These are phyloP conservation scores for Drosophila nigritarsus DNA, from an alignment of 2,888 invertebrate species.

Conservation along the genomic window DNA sequence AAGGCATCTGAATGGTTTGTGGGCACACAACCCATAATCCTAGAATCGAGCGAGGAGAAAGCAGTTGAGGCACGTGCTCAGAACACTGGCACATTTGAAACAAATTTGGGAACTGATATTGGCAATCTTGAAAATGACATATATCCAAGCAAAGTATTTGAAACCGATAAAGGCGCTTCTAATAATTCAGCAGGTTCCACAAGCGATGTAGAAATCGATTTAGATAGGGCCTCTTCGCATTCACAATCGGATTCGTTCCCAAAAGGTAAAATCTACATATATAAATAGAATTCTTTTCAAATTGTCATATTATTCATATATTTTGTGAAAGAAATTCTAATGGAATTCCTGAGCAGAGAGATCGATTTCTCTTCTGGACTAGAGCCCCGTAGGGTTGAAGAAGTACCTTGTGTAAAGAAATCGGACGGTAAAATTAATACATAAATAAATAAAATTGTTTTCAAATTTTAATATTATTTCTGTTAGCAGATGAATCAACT, in stretches of 20 bases:
- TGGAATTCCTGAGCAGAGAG: conserved; percentile 46
- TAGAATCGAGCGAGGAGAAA: conserved; percentile 33
- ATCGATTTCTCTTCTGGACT: conserved; percentile 33
- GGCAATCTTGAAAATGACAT: conserved; percentile 49
- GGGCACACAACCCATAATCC: conserved; percentile 53
- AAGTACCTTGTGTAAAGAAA: conserved; percentile 62
- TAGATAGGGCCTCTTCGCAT: conserved; percentile 22
- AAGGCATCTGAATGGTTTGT: conserved; percentile 50
- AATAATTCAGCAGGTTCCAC: conserved; percentile 66
- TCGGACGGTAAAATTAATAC: neutral
- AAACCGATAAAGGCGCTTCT: conserved; percentile 55
- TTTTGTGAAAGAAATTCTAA: conserved; percentile 15
- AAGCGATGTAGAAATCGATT: conserved; percentile 22
- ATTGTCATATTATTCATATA: neutral
- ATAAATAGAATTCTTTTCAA: neutral
- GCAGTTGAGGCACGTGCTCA: conserved; percentile 46
- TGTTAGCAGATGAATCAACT: neutral
- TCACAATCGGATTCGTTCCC: neutral
- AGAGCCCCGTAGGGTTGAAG: conserved; percentile 12
- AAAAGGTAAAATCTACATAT: conserved; percentile 31
- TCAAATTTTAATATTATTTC: neutral
- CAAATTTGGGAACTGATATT: conserved; percentile 51
- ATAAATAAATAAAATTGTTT: neutral
- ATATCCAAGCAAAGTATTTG: conserved; percentile 28
- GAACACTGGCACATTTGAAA: conserved; percentile 65